Evolutionary conservation across 2,888 invertebrate genomes (phyloP).

Genomic region (Sinohyriopsis cumingii): DNA sequence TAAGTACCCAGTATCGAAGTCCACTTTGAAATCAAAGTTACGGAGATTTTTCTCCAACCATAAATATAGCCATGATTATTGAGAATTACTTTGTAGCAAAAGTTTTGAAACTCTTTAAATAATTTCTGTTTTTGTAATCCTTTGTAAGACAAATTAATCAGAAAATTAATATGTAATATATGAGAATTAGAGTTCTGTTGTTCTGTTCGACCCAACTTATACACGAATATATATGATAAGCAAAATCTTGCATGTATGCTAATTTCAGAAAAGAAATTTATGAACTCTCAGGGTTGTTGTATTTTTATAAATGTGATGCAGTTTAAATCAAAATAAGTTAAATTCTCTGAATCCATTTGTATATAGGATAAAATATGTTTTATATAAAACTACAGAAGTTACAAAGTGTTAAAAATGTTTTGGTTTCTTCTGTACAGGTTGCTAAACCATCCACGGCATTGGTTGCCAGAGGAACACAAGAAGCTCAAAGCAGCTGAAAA

Average conservation of each 20-base stretch:
- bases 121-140: too few relatives aligned
- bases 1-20: constrained; percentile 22
- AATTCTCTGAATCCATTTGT: background rate
- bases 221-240: too few relatives aligned
- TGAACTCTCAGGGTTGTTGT: background rate
- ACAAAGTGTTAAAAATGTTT: background rate
- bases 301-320: background rate
- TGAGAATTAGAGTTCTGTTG: too few relatives aligned
- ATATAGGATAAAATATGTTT: background rate
- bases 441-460: constrained; percentile 56
- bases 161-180: too few relatives aligned
- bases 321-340: background rate
- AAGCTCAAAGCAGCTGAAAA: constrained; percentile 53
- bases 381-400: background rate
- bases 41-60: too few relatives aligned
- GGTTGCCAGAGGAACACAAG: constrained; percentile 59
- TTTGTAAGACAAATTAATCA: too few relatives aligned
- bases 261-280: background rate
- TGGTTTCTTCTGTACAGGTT: constrained; percentile 39
- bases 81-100: too few relatives aligned
- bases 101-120: too few relatives aligned
- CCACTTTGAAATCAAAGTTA: background rate
- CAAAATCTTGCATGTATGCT: too few relatives aligned
- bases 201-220: too few relatives aligned
- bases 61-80: too few relatives aligned